phyloP scores from a whole-genome alignment of 92 coral and sea anemone genomes.

The Bergia sp. region DNA sequence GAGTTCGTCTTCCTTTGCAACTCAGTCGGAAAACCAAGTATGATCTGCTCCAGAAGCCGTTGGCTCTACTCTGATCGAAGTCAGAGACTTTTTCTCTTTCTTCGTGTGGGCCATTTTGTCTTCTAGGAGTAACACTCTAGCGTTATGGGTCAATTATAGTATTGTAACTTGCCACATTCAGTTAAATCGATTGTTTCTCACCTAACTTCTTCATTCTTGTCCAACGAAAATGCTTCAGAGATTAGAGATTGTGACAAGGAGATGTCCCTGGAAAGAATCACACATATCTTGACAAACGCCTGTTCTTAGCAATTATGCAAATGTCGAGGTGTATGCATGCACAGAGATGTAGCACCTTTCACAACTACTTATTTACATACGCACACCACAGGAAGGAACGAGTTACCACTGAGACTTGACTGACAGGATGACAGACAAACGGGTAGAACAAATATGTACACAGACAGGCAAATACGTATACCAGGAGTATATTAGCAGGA shows the following conservation, averaged over 20 bases:
- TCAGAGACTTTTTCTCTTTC: not conserved
- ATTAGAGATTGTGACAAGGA: conserved; percentile 48
- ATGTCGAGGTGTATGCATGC: not conserved
- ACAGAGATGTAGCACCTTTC: too few relatives aligned
- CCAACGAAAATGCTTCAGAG: conserved; percentile 53
- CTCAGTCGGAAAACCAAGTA: too few relatives aligned
- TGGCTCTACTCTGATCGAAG: too few relatives aligned
- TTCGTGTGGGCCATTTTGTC: not conserved
- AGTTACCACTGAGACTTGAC: not conserved
- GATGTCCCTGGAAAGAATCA: conserved; percentile 12
- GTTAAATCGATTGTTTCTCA: not conserved
- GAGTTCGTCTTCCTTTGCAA: too few relatives aligned
- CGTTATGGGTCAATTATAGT: not conserved
- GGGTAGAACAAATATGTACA: not conserved
- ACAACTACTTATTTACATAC: not conserved
- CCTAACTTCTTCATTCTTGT: conserved; percentile 62
- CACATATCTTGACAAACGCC: not conserved
- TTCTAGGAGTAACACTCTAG: too few relatives aligned
- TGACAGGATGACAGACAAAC: not conserved
- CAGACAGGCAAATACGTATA: not conserved
- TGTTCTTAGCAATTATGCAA: not conserved
- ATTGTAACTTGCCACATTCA: too few relatives aligned
- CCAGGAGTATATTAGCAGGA: too few relatives aligned
- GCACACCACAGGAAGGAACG: not conserved
- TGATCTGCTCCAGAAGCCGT: too few relatives aligned